These are phyloP conservation scores for Patiria miniata DNA, from an alignment of 35 echinoderm and acorn worm species.

Conservation along the genomic window DNA sequence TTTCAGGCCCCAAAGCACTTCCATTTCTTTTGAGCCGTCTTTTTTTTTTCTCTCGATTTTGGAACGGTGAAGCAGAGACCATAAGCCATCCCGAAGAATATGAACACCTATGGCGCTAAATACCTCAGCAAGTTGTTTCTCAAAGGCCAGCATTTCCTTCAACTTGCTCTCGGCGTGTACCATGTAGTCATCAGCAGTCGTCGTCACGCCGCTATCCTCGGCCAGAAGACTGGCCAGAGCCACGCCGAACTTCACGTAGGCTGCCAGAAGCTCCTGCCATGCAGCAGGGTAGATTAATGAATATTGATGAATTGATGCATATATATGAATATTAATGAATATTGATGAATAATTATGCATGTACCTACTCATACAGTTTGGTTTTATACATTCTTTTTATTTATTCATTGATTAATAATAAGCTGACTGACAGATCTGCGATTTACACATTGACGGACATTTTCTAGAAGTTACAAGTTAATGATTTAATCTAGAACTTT, in stretches of 20 bases:
- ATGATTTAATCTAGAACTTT: too few species aligned
- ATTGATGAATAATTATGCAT: neutral
- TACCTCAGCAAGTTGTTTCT: slow-evolving; percentile 1
- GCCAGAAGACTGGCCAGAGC: neutral
- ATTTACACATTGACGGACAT: too few species aligned
- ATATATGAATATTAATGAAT: neutral
- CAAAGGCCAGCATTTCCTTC: neutral
- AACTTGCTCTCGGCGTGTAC: neutral
- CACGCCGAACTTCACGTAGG: neutral
- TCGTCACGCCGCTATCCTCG: neutral
- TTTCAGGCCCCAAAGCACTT: too few species aligned
- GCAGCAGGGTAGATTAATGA: neutral
- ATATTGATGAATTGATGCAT: neutral
- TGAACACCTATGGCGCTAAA: too few species aligned
- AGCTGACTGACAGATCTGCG: too few species aligned
- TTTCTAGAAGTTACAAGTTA: too few species aligned
- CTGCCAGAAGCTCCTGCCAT: neutral
- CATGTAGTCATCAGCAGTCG: neutral
- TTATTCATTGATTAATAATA: too few species aligned
- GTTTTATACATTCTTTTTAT: too few species aligned
- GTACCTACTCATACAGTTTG: neutral
- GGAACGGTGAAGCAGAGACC: too few species aligned
- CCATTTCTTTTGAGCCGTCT: too few species aligned
- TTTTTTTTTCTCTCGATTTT: too few species aligned
- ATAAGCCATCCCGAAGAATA: too few species aligned